Conservation (phyloP, 2,797 vertebrate species). For the Brachymystax lenok region DNA sequence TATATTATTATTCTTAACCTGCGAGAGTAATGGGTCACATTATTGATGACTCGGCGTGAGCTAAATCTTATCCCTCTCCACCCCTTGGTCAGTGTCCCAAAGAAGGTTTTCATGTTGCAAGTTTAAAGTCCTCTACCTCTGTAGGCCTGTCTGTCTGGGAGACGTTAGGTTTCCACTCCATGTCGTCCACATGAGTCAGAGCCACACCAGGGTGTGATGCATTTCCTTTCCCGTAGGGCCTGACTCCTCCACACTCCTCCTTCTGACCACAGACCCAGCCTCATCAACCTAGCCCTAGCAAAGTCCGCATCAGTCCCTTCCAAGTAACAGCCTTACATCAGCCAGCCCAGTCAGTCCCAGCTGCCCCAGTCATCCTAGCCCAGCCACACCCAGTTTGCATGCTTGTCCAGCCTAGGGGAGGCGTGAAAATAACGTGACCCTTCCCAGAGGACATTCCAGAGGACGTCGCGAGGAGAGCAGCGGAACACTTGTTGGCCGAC, state of each 20-base stretch:
- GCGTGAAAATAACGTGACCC: constrained; percentile 49
- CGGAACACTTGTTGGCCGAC: constrained; percentile 33
- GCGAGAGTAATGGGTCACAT: neutral
- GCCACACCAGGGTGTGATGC: constrained; percentile 50
- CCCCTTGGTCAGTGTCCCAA: neutral
- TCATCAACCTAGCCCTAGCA: neutral
- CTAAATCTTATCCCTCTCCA: neutral
- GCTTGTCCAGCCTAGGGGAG: constrained; percentile 35
- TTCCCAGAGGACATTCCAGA: constrained; percentile 64
- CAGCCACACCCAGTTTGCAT: constrained; percentile 17
- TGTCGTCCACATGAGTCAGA: constrained; percentile 65
- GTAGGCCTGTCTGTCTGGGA: constrained; percentile 52
- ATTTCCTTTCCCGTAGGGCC: constrained; percentile 40
- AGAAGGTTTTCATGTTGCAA: neutral
- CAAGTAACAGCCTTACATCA: neutral
- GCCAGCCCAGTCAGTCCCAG: neutral
- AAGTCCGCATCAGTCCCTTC: neutral
- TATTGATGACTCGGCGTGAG: neutral
- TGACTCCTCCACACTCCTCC: constrained; percentile 31
- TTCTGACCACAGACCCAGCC: constrained; percentile 13
- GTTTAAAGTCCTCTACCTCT: constrained; percentile 28
- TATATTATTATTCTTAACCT: neutral
- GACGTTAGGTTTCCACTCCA: constrained; percentile 48
- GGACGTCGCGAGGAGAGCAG: constrained; percentile 3
- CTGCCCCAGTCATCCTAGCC: neutral